Base-by-base conservation (phyloP, 2,888 invertebrate species). In the Mesorhabditis belari region DNA sequence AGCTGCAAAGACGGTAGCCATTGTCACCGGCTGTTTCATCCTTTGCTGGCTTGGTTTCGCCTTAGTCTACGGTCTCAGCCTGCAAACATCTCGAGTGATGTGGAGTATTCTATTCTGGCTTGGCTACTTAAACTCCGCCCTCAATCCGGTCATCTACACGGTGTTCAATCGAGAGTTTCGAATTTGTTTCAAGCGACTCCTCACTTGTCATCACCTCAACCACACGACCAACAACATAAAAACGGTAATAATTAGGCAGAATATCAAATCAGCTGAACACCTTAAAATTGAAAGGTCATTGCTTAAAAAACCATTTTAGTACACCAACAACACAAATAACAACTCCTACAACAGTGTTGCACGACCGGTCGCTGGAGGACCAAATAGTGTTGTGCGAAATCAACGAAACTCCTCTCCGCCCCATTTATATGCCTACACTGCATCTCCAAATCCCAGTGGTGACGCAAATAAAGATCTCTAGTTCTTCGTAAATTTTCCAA, bases 11-110 rank as follows among this genome's bases (percentile, higher is more conserved):
- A 69, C 69, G 0, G 68, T 80, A 35, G 80, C 92, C 64, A 93
- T 96, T 70, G 95, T 96, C 68, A 94, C 96, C 3, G 95, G 95
- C 1, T 90, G 92, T 53, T 96, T 96, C 84, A 92, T 94, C 60
- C 87, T 90, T 79, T 96, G 95, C 83, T 96, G 95, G 95, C 86
- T 92, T 61, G 94, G 94, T 0, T 95, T 95, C 85, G 82, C 83
- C 60, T 93, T 95, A 17, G 65, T 77, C 55, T 79, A 79, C 64
- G 77, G 77, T 2, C 61, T 74, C 55, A 67, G 70, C 50, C 68
- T 77, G 58, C 61, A 79, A 35, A 70, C 72, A 4, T 73, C 75
- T 60, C 73, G 75, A 50, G 70, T 71, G 6, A 67, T 67, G 29
- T 74, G 95, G 9, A 84, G 91, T 12, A 87, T 94, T 27, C 87